Conservation (phyloP, 2,113 vertebrate genomes). For the Sterna hirundo region DNA sequence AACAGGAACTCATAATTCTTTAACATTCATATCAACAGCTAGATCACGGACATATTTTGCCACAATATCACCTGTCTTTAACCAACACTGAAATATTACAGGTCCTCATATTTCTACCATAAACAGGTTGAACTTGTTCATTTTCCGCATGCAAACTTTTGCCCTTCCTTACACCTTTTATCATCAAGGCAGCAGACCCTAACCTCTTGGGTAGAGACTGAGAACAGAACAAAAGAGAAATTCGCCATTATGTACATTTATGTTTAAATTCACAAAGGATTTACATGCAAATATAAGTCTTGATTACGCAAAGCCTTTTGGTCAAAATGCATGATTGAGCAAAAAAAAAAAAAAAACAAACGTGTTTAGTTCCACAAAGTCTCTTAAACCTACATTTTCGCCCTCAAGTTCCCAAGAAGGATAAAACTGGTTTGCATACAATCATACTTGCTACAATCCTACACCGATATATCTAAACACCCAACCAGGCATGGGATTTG, state of each 20-base stretch:
- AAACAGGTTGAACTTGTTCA: not conserved
- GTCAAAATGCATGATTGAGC: fast-evolving
- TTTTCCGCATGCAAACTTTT: not conserved
- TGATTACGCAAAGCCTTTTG: fast-evolving
- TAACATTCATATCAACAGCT: not conserved
- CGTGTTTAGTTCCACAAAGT: not conserved
- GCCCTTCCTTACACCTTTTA: not conserved
- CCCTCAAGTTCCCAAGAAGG: not conserved
- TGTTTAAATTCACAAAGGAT: not conserved
- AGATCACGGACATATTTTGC: not conserved
- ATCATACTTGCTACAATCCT: not conserved
- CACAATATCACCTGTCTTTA: not conserved
- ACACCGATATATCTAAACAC: not conserved
- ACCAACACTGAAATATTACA: not conserved
- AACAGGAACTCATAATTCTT: not conserved
- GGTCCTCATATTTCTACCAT: not conserved
- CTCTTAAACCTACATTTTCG: not conserved
- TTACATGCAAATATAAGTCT: not conserved
- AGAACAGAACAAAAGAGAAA: not conserved
- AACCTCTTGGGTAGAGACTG: not conserved
- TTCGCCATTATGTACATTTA: not conserved
- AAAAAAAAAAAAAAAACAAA: not conserved
- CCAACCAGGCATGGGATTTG: not conserved
- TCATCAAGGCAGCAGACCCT: not conserved
- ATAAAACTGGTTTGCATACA: not conserved